Conservation (phyloP, 2,888 invertebrate species). For the Linhomoeus sp. region DNA sequence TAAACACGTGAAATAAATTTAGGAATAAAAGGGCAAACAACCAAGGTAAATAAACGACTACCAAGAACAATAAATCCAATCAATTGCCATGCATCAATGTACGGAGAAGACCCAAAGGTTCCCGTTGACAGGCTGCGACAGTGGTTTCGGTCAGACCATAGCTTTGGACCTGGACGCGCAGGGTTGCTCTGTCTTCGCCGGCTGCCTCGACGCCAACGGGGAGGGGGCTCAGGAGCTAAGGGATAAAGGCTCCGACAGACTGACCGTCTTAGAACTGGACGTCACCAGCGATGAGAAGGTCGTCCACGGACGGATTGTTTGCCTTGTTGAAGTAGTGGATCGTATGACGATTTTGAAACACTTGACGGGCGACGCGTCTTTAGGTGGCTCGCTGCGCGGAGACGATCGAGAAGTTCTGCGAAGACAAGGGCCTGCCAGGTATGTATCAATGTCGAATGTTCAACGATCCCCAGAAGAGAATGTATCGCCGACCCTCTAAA, state of each 20-base stretch:
- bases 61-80: too few relatives aligned
- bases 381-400: constrained; percentile 45
- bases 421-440: neutral
- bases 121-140: constrained; percentile 19
- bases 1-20: too few relatives aligned
- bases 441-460: neutral
- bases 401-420: constrained; percentile 28
- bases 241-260: constrained; percentile 14
- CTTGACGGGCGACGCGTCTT: too few relatives aligned
- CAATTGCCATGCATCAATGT: too few relatives aligned
- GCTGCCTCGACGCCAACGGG: constrained; percentile 42
- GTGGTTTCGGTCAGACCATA: constrained; percentile 26
- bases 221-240: constrained; percentile 41
- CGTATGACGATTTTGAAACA: too few relatives aligned
- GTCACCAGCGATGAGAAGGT: constrained; percentile 45
- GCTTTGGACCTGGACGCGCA: constrained; percentile 33
- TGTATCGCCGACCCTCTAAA: too few relatives aligned
- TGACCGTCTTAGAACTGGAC: constrained; percentile 47
- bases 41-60: too few relatives aligned
- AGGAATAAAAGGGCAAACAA: too few relatives aligned
- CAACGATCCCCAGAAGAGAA: too few relatives aligned
- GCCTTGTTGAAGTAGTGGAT: too few relatives aligned
- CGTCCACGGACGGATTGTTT: neutral
- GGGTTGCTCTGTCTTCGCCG: constrained; percentile 53
- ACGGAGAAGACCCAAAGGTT: constrained; percentile 1